Evolutionary conservation across 1,140 invertebrate genomes (phyloP).

Genomic region (Anthonomus grandis): DNA sequence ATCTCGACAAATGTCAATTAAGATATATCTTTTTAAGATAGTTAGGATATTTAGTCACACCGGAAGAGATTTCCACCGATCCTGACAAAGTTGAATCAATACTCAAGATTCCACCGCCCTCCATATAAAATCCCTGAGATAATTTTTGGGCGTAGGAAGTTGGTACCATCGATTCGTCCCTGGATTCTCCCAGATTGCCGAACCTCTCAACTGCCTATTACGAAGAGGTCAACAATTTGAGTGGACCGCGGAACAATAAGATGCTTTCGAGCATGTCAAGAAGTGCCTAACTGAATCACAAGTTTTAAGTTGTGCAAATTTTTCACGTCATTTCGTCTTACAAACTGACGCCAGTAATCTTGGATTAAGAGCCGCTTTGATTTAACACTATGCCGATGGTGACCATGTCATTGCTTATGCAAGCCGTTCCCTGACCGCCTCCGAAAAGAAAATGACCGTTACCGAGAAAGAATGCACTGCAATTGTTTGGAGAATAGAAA

Average conservation of each 20-base stretch:
- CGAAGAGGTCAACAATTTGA: background rate
- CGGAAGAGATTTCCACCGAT: slow-evolving; percentile 14
- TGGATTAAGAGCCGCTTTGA: slow-evolving; percentile 33
- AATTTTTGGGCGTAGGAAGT: slow-evolving; percentile 50
- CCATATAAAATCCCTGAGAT: slow-evolving; percentile 16
- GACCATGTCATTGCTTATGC: slow-evolving; percentile 24
- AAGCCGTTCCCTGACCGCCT: slow-evolving; percentile 19
- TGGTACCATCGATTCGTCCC: slow-evolving; percentile 49
- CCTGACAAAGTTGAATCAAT: slow-evolving; percentile 41
- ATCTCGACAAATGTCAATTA: slow-evolving; percentile 30
- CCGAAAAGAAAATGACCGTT: slow-evolving; percentile 50
- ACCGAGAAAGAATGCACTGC: slow-evolving; percentile 53
- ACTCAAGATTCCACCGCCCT: slow-evolving; percentile 30
- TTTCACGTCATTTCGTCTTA: slow-evolving; percentile 36
- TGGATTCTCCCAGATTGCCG: slow-evolving; percentile 47
- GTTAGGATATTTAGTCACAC: slow-evolving; percentile 40
- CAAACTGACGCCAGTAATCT: slow-evolving; percentile 33
- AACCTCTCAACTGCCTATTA: slow-evolving; percentile 36
- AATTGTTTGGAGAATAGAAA: slow-evolving; percentile 48
- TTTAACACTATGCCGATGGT: slow-evolving; percentile 17
- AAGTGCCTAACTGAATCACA: slow-evolving; percentile 8
- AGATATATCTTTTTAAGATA: slow-evolving; percentile 30
- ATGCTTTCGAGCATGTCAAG: slow-evolving; percentile 21
- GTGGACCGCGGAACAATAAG: slow-evolving; percentile 6
- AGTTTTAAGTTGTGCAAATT: slow-evolving; percentile 29